These are phyloP conservation scores for Rallus crepitans DNA, from an alignment of 2,797 vertebrate genomes.

Conservation along the genomic window DNA sequence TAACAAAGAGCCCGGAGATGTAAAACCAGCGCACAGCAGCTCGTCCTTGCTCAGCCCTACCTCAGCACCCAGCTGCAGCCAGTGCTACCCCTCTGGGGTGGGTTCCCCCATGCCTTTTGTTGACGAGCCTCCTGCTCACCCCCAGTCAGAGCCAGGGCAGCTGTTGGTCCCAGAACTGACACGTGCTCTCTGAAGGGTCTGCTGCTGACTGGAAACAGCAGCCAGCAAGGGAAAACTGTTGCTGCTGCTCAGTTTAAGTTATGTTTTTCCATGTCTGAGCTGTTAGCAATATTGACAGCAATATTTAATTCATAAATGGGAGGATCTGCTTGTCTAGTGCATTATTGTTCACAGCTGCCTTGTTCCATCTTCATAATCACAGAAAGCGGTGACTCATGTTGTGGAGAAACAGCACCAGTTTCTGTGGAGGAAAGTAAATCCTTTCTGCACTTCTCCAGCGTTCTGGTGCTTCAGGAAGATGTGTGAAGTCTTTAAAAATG, in stretches of 20 bases:
- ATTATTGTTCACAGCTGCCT: background rate
- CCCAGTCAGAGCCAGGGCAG: accelerated
- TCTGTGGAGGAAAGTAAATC: background rate
- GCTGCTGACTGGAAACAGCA: background rate
- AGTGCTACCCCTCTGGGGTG: accelerated
- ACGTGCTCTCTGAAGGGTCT: accelerated
- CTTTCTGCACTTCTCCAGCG: background rate
- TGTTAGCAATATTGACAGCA: background rate
- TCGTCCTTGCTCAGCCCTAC: background rate
- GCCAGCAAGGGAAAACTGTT: background rate
- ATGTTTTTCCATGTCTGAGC: background rate
- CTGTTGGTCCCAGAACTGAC: accelerated
- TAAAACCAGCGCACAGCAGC: background rate
- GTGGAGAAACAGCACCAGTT: background rate
- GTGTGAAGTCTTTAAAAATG: background rate
- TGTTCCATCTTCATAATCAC: background rate
- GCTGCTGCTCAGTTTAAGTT: accelerated
- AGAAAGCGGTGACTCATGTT: background rate
- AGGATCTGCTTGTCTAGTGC: background rate
- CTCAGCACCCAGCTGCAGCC: accelerated
- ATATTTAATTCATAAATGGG: background rate
- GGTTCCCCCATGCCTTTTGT: background rate
- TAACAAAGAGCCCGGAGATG: accelerated
- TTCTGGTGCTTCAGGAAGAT: background rate
- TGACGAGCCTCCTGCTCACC: background rate